These are phyloP conservation scores for Scortum barcoo DNA, from an alignment of 2,113 vertebrate genomes.

Conservation along the genomic window DNA sequence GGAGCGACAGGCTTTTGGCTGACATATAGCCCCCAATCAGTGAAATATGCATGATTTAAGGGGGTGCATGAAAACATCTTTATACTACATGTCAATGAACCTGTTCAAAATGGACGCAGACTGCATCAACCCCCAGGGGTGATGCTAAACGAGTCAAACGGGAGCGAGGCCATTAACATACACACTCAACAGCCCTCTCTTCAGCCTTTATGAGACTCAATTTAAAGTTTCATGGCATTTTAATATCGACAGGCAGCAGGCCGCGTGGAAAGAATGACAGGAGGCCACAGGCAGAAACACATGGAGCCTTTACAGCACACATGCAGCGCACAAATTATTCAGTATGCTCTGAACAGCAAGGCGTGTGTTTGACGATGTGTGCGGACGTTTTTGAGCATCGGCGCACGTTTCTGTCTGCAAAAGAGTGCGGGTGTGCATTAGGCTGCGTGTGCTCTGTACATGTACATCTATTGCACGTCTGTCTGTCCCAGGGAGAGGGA, in stretches of 20 bases:
- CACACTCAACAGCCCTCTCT: slow-evolving; percentile 64
- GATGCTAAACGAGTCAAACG: slow-evolving; percentile 50
- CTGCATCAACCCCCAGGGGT: slow-evolving; percentile 13
- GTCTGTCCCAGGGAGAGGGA: no score
- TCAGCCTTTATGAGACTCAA: slow-evolving; percentile 67
- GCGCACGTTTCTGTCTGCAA: background rate
- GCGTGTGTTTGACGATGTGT: background rate
- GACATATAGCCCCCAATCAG: slow-evolving; percentile 59
- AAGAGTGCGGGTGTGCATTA: background rate
- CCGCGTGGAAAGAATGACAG: slow-evolving; percentile 19
- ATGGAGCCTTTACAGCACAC: background rate
- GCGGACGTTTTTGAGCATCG: background rate
- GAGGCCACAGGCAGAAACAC: background rate
- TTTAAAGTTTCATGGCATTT: slow-evolving; percentile 66
- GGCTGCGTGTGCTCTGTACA: background rate
- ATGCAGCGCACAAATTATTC: background rate
- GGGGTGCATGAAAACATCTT: slow-evolving; percentile 67
- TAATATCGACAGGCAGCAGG: slow-evolving; percentile 54
- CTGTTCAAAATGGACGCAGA: slow-evolving; percentile 60
- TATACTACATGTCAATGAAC: slow-evolving; percentile 70
- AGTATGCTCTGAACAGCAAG: background rate
- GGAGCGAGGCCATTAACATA: slow-evolving; percentile 70
- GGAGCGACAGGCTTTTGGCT: slow-evolving; percentile 64
- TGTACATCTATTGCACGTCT: no score
- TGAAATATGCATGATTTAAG: slow-evolving; percentile 77